Evolutionary conservation across 2,888 invertebrate species (phyloP).

Genomic region (Drosophila testacea): DNA sequence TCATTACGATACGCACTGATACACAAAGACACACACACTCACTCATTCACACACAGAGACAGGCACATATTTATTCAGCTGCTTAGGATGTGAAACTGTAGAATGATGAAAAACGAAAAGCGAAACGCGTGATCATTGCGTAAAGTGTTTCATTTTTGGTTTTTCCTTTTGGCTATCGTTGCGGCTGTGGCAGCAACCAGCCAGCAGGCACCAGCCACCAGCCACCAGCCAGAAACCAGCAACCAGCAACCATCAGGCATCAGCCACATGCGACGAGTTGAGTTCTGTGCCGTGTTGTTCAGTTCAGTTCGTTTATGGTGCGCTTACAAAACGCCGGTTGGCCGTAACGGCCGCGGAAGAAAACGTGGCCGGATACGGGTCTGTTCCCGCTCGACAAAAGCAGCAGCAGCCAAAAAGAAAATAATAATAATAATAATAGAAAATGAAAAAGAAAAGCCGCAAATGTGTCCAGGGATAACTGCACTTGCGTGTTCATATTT

Average conservation of each 20-base stretch:
- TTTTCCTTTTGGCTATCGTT: conserved; percentile 38
- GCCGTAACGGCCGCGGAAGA: conserved; percentile 61
- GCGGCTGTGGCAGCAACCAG: not conserved
- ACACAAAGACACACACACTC: conserved; percentile 11
- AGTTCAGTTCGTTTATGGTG: conserved; percentile 72
- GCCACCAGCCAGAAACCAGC: not conserved
- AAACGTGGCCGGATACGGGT: conserved; percentile 41
- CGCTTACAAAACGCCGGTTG: conserved; percentile 79
- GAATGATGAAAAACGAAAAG: conserved; percentile 66
- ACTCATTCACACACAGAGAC: not conserved
- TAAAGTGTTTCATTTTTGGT: conserved; percentile 65
- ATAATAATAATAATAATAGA: not conserved
- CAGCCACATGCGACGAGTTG: conserved; percentile 40
- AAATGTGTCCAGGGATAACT: conserved; percentile 28
- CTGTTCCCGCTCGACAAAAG: not conserved
- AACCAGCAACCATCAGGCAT: not conserved
- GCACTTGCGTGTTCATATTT: conserved; percentile 38
- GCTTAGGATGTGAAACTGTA: conserved; percentile 72
- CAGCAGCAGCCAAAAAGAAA: not conserved
- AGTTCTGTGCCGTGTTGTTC: conserved; percentile 17
- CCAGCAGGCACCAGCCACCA: not conserved
- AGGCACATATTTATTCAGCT: conserved; percentile 32
- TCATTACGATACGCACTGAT: conserved; percentile 21
- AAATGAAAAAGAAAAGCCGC: conserved; percentile 14
- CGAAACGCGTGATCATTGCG: conserved; percentile 73